Percentiles rank a stretch among this genome's conserved stretches.
phyloP scores from a whole-genome alignment of 2,888 invertebrate genomes.

The Nasonia oneida region DNA sequence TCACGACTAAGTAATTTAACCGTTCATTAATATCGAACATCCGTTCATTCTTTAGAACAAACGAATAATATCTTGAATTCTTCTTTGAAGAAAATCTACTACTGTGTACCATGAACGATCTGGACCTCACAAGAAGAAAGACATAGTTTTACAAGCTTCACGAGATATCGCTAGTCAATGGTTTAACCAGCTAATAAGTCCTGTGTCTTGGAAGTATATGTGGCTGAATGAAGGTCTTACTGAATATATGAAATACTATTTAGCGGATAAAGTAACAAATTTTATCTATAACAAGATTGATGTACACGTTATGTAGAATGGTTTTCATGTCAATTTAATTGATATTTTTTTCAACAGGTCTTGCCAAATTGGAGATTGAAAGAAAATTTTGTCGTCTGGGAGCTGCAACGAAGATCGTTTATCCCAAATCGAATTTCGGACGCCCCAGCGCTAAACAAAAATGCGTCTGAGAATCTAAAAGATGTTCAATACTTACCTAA shows the following conservation, averaged over 20 bases:
- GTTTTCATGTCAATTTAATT: background rate
- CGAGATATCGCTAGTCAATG: constrained; percentile 54
- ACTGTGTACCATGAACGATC: constrained; percentile 35
- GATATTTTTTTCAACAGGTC: constrained; percentile 38
- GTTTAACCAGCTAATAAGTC: constrained; percentile 58
- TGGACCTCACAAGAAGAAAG: constrained; percentile 51
- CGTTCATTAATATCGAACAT: background rate
- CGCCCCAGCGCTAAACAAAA: constrained; percentile 45
- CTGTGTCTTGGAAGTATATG: constrained; percentile 54
- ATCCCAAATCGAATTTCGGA: constrained; percentile 60
- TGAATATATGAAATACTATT: constrained; percentile 56
- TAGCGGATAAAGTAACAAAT: constrained; percentile 55
- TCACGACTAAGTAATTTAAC: constrained; percentile 54
- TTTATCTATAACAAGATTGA: background rate
- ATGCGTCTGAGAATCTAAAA: constrained; percentile 36
- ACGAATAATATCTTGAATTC: background rate
- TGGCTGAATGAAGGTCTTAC: constrained; percentile 59
- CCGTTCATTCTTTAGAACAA: background rate
- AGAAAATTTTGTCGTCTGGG: constrained; percentile 66
- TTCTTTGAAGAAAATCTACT: constrained; percentile 38
- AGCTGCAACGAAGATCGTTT: constrained; percentile 64
- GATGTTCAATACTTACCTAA: constrained; percentile 47
- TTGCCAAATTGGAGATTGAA: constrained; percentile 64
- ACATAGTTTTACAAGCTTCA: constrained; percentile 45
- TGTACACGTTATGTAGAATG: background rate